Base-by-base conservation (phyloP, 2,888 invertebrate species). In the Eudemis profundana region DNA sequence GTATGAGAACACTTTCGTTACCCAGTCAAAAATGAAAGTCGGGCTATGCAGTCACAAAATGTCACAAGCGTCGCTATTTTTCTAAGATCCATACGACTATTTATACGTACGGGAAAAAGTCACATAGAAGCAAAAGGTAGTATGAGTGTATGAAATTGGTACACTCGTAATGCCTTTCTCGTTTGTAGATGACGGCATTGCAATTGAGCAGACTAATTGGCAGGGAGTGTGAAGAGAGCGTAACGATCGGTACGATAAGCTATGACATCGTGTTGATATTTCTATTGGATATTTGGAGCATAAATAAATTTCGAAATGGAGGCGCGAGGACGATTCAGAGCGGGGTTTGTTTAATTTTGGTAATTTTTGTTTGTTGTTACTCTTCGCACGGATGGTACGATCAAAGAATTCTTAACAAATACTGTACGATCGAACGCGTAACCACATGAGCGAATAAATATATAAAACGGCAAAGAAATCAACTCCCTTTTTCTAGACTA, bases 161-260 rank as follows among this genome's bases (percentile, higher is more conserved):
- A 19, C 3, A 17, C 1, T 38, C 27, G 27, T 56, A 44, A n/a
- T 12, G 2, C 17, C 15, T 56, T 53, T 29, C 44, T 42, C 29
- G n/a, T 19, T 19, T 44, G n/a, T 8, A 33, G 47, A 54, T 33
- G 33, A 14, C 27, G 4, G 42, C 49, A 49, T 50, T 57, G 51
- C 74, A 77, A 84, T 84, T 83, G 83, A 76, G 67, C 76, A 74
- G 76, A 76, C 74, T 85, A 86, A 85, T 85, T 83, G 83, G 72
- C 71, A 70, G 74, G 74, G 69, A 70, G 72, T 69, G 82, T 75
- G 84, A 78, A 86, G 86, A 86, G 69, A 71, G 71, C 70, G 71
- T 68, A 61, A 70, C 60, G 62, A 68, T 66, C 27, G 57, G 44
- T 27, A 49, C 50, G 51, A 59, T 53, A 60, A 47, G 21, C 59